These are phyloP conservation scores for Dermolepida albohirtum DNA, from an alignment of 2,888 invertebrate genomes.

Conservation along the genomic window DNA sequence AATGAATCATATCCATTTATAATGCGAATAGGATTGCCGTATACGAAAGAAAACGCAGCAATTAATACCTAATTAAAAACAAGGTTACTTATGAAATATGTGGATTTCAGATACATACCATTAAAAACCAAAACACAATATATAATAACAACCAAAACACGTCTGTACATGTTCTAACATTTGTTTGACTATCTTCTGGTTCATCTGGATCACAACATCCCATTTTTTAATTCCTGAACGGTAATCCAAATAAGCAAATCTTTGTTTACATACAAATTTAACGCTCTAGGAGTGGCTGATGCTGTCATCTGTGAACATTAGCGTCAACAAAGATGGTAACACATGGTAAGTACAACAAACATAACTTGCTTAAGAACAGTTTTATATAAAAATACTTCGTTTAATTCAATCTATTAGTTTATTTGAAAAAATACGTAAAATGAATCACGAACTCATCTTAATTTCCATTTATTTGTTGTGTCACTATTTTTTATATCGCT, in stretches of 20 bases:
- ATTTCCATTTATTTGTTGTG: too few relatives aligned
- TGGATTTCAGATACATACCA: slow-evolving; percentile 71
- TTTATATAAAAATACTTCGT: too few relatives aligned
- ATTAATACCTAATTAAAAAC: slow-evolving; percentile 74
- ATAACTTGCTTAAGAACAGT: too few relatives aligned
- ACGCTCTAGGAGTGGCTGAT: background rate
- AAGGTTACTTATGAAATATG: slow-evolving; percentile 35
- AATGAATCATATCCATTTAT: slow-evolving; percentile 94
- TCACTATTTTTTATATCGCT: too few relatives aligned
- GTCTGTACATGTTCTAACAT: slow-evolving; percentile 83
- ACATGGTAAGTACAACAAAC: too few relatives aligned
- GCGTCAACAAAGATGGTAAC: too few relatives aligned
- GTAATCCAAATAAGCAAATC: background rate
- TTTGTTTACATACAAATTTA: slow-evolving; percentile 10
- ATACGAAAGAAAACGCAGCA: slow-evolving; percentile 88
- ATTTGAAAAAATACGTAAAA: too few relatives aligned
- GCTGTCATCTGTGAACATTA: background rate
- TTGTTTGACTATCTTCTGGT: slow-evolving; percentile 64
- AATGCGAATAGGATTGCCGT: slow-evolving; percentile 86
- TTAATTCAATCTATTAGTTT: too few relatives aligned
- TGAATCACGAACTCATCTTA: too few relatives aligned
- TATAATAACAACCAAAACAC: slow-evolving; percentile 84
- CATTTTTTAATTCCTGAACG: slow-evolving; percentile 63
- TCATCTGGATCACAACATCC: slow-evolving; percentile 77
- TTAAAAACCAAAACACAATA: slow-evolving; percentile 83